Percentiles rank a stretch among this genome's conserved stretches.
Conservation (phyloP, 1,140 invertebrate genomes). For the Sarcophaga bullata region DNA sequence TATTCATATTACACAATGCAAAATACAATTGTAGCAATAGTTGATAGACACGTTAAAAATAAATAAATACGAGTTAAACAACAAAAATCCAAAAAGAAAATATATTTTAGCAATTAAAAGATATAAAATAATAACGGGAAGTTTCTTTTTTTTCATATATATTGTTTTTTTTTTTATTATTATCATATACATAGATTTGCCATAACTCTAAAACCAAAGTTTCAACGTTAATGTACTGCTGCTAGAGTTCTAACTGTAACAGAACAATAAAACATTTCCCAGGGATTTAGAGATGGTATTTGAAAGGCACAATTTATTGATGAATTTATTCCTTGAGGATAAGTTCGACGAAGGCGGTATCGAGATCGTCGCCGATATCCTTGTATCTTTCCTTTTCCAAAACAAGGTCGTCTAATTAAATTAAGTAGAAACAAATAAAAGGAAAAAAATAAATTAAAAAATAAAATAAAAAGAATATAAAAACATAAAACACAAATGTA, state of each 20-base stretch:
- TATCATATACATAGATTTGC: neutral
- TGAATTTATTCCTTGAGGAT: constrained; percentile 71
- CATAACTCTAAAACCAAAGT: constrained; percentile 48
- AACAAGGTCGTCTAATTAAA: constrained; percentile 92
- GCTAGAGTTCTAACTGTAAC: neutral
- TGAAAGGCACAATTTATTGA: neutral
- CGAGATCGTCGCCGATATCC: constrained; percentile 98
- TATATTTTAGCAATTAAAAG: constrained; percentile 54
- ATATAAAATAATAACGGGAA: constrained; percentile 20
- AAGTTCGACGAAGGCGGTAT: constrained; percentile 97
- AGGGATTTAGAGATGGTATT: neutral
- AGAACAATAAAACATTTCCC: neutral
- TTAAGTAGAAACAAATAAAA: constrained; percentile 44
- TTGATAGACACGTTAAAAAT: neutral
- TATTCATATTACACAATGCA: neutral
- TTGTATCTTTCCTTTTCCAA: constrained; percentile 99
- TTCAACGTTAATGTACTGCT: constrained; percentile 35
- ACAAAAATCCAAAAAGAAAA: constrained; percentile 19
- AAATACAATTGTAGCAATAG: neutral
- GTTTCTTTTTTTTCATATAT: constrained; percentile 3
- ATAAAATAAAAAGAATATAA: constrained; percentile 51
- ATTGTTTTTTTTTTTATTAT: neutral
- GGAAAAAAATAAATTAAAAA: constrained; percentile 53
- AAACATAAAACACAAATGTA: constrained; percentile 50
- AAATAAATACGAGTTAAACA: constrained; percentile 36